These are phyloP conservation scores for Heliangelus exortis DNA, from an alignment of 2,797 vertebrate genomes.

Conservation along the genomic window DNA sequence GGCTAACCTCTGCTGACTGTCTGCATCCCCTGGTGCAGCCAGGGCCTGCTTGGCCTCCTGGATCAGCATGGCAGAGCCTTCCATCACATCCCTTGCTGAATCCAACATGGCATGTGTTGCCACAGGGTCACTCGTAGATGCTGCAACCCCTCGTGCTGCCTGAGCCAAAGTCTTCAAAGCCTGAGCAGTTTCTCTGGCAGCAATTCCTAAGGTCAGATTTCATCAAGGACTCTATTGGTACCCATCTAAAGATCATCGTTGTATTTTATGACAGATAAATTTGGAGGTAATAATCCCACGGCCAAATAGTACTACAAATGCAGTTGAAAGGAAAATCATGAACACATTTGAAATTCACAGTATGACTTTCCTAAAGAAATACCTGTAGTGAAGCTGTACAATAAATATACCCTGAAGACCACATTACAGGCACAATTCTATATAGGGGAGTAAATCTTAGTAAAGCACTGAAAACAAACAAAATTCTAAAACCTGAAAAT, in stretches of 20 bases:
- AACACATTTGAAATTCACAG: background rate
- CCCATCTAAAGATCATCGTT: background rate
- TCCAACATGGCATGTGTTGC: constrained; percentile 94
- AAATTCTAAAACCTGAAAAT: background rate
- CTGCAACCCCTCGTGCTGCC: constrained; percentile 94
- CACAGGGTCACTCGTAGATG: constrained; percentile 89
- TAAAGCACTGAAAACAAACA: background rate
- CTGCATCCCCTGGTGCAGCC: constrained; percentile 92
- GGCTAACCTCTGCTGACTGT: constrained; percentile 96
- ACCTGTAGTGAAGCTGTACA: background rate
- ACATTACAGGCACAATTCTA: background rate
- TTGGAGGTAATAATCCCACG: background rate
- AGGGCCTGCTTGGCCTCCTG: constrained; percentile 97
- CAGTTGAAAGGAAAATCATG: background rate
- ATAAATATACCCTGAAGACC: background rate
- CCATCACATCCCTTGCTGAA: constrained; percentile 96
- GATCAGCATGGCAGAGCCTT: constrained; percentile 96
- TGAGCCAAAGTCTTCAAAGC: constrained; percentile 95
- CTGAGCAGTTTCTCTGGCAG: constrained; percentile 95
- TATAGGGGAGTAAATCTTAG: background rate
- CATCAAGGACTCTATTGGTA: background rate
- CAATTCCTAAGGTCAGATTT: constrained; percentile 84
- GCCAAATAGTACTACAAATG: background rate
- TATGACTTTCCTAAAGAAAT: background rate
- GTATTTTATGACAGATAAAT: background rate